These are phyloP conservation scores for Leptoteleia sp. DNA, from an alignment of 1,140 invertebrate species.

Conservation along the genomic window DNA sequence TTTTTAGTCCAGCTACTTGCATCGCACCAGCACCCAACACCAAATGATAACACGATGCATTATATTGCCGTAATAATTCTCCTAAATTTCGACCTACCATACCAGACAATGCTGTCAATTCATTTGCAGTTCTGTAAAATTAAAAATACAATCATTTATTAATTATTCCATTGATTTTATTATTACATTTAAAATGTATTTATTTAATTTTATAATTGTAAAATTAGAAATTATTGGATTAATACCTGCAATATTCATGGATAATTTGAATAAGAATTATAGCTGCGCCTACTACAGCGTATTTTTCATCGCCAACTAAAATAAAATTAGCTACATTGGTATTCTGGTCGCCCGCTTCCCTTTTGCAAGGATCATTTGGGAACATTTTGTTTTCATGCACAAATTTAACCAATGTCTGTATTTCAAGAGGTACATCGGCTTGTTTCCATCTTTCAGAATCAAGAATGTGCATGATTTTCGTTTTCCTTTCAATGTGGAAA, in stretches of 20 bases:
- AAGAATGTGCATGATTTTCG: conserved; percentile 90
- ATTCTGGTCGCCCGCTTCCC: conserved; percentile 74
- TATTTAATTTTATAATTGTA: too few species aligned
- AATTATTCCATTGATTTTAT: too few species aligned
- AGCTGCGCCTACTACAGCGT: conserved; percentile 91
- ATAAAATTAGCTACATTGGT: conserved; percentile 79
- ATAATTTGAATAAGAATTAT: conserved; percentile 93
- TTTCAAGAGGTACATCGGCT: conserved; percentile 93
- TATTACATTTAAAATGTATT: too few species aligned
- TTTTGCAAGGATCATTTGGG: conserved; percentile 73
- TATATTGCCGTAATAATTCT: conserved; percentile 94
- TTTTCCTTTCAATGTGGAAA: conserved; percentile 94
- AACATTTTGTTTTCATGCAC: conserved; percentile 79
- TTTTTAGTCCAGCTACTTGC: conserved; percentile 96
- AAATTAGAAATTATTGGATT: too few species aligned
- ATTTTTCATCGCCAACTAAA: conserved; percentile 90
- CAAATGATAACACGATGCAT: conserved; percentile 95
- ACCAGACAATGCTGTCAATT: conserved; percentile 85
- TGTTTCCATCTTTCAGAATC: conserved; percentile 97
- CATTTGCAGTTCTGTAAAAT: conserved; percentile 74
- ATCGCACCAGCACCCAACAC: conserved; percentile 97
- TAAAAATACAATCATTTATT: not conserved
- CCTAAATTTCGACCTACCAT: conserved; percentile 90
- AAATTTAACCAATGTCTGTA: conserved; percentile 88
- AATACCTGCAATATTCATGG: conserved; percentile 93